Evolutionary conservation across 2,797 vertebrate genomes (phyloP).

Genomic region (Stomatorhinus walkeri): DNA sequence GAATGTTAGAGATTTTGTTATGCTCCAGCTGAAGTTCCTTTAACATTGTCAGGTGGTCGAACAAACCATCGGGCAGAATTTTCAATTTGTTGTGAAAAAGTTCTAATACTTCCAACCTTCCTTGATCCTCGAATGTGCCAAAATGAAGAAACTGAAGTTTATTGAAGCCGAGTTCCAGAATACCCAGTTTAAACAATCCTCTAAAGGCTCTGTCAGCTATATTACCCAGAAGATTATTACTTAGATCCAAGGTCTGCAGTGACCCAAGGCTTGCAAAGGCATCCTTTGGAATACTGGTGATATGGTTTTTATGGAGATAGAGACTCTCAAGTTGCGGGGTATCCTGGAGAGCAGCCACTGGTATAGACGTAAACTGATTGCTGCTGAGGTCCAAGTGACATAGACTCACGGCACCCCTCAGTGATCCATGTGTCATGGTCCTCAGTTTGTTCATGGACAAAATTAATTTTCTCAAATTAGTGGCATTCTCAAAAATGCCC

Average conservation of each 20-base stretch:
- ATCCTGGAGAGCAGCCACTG: conserved; percentile 36
- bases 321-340: conserved; percentile 35
- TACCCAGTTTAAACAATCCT: conserved; percentile 37
- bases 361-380: conserved; percentile 42
- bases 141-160: conserved; percentile 38
- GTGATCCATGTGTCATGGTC: conserved; percentile 26
- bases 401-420: conserved; percentile 41
- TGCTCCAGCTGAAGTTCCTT: conserved; percentile 48
- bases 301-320: conserved; percentile 42
- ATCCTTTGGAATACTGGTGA: conserved; percentile 39
- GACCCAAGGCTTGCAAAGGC: conserved; percentile 38
- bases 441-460: conserved; percentile 47
- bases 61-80: conserved; percentile 38
- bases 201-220: conserved; percentile 41
- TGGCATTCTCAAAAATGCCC: conserved; percentile 41
- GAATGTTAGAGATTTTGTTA: conserved; percentile 44
- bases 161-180: conserved; percentile 50
- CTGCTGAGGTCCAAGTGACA: conserved; percentile 47
- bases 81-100: conserved; percentile 48
- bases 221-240: conserved; percentile 40
- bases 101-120: conserved; percentile 41
- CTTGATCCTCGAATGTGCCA: conserved; percentile 35
- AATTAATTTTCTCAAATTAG: conserved; percentile 39
- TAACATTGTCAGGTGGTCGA: conserved; percentile 39
- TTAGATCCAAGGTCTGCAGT: conserved; percentile 42